phyloP scores from a whole-genome alignment of 2,888 invertebrate genomes.

The Mycalesis mineus region DNA sequence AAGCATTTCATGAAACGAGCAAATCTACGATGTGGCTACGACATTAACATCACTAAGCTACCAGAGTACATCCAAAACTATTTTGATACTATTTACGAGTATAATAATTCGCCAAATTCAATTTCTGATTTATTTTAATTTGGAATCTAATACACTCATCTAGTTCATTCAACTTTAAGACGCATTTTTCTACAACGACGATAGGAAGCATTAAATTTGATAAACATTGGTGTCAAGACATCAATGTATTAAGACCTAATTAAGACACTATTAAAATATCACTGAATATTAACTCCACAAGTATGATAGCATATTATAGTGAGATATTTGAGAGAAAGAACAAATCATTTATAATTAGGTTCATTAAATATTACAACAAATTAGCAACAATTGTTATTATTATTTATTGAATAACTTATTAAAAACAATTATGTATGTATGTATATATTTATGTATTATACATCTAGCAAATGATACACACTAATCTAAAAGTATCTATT shows the following conservation, averaged over 20 bases:
- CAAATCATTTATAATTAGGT: not conserved
- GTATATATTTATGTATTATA: not conserved
- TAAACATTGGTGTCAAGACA: not conserved
- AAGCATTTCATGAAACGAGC: no score
- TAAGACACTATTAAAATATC: not conserved
- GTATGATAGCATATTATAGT: not conserved
- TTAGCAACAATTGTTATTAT: not conserved
- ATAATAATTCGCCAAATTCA: not conserved
- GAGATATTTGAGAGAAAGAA: not conserved
- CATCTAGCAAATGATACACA: conserved; percentile 2
- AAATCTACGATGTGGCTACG: no score
- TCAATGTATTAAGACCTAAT: not conserved
- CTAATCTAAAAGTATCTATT: conserved; percentile 18
- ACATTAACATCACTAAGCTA: not conserved
- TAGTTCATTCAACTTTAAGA: not conserved
- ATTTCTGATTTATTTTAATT: not conserved
- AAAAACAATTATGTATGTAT: not conserved
- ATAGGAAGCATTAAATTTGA: not conserved
- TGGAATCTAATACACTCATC: not conserved
- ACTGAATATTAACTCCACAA: not conserved
- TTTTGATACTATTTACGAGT: not conserved
- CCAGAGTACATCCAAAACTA: not conserved
- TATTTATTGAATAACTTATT: conserved; percentile 1
- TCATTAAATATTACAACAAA: not conserved
- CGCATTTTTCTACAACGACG: not conserved